Base-by-base conservation (phyloP, 2,888 invertebrate species). In the Eledone cirrhosa region DNA sequence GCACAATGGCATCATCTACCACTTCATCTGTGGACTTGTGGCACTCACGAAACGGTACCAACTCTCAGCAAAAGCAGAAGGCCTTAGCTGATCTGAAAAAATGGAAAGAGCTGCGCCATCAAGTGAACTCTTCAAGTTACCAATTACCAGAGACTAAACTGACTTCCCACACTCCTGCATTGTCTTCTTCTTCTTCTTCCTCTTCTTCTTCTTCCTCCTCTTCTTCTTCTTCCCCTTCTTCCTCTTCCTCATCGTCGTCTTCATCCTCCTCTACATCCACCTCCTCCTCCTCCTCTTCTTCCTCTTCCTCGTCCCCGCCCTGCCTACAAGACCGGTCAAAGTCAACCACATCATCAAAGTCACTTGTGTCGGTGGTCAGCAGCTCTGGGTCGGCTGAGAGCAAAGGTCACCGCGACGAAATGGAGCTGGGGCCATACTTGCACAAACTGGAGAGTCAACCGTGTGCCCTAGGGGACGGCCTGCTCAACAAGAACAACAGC, bases 91-190 rank as follows among this genome's bases (percentile, higher is more conserved):
- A 76, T 48, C 78, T 87, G 33, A 85, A 85, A 79, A 81, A 82
- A 75, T 79, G 86, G n/a, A 83, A 82, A 79, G 83, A 83, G 13
- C 79, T 87, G 13, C 81, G 86, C 48, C 81, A 83, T 29, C 81
- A 82, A 79, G 79, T 85, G 19, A 72, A 22, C 22, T 29, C 72
- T 0, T 41, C 72, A 19, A 41, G 41, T 41, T 72, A 72, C n/a
- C 0, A 41, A 33, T 31, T 72, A 0, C n/a, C 33, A 5, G 72
- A 72, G 41, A 72, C 22, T 31, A 72, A 72, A 41, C 72, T 72
- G 31, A 33, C 31, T 27, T n/a, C 72, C 4, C 72, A 72, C 2
- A 72, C 72, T 8, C n/a, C 41, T 11, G 22, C 72, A 22, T 31
- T 41, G n/a, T 72, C 72, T 11, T 72, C 72, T 2, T 11, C 72